These are phyloP conservation scores for Muschampia plurimacula DNA, from an alignment of 2,888 invertebrate genomes.

Conservation along the genomic window DNA sequence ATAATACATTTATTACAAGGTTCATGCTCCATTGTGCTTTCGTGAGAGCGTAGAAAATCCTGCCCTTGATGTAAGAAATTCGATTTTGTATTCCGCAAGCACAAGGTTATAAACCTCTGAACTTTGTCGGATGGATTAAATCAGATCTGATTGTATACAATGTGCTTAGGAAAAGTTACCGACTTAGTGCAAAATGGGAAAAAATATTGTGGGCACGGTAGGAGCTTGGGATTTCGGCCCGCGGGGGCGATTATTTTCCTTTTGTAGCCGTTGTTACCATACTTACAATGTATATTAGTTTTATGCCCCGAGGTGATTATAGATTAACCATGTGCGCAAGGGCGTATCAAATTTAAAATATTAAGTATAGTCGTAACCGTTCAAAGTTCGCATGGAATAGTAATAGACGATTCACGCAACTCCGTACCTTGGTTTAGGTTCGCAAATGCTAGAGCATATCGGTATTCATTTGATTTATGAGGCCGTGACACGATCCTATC, in stretches of 20 bases:
- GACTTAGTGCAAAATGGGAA: slow-evolving; percentile 52
- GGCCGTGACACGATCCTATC: slow-evolving; percentile 33
- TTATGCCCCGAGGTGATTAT: neutral
- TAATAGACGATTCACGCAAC: slow-evolving; percentile 13
- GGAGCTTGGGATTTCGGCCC: slow-evolving; percentile 42
- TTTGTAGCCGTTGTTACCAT: slow-evolving; percentile 42
- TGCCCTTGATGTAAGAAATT: slow-evolving; percentile 21
- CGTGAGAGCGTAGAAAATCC: slow-evolving; percentile 3
- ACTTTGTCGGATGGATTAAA: slow-evolving; percentile 58
- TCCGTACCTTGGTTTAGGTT: slow-evolving; percentile 22
- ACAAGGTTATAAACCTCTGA: slow-evolving; percentile 50
- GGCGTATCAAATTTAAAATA: too few relatives aligned
- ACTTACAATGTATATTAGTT: neutral
- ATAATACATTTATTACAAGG: slow-evolving; percentile 2
- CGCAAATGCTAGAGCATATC: slow-evolving; percentile 30
- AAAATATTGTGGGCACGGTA: slow-evolving; percentile 52
- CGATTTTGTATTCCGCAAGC: slow-evolving; percentile 45
- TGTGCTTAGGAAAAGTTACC: slow-evolving; percentile 25
- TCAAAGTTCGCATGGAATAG: slow-evolving; percentile 3
- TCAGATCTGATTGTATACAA: slow-evolving; percentile 42
- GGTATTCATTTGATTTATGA: slow-evolving; percentile 37
- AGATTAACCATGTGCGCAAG: neutral
- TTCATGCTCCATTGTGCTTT: slow-evolving; percentile 6
- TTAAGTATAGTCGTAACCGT: too few relatives aligned
- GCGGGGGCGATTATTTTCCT: slow-evolving; percentile 52